A percentile compares a stretch with the other conserved stretches of the same genome.
phyloP scores from a whole-genome alignment of 2,888 invertebrate genomes.

The Bibio marci region DNA sequence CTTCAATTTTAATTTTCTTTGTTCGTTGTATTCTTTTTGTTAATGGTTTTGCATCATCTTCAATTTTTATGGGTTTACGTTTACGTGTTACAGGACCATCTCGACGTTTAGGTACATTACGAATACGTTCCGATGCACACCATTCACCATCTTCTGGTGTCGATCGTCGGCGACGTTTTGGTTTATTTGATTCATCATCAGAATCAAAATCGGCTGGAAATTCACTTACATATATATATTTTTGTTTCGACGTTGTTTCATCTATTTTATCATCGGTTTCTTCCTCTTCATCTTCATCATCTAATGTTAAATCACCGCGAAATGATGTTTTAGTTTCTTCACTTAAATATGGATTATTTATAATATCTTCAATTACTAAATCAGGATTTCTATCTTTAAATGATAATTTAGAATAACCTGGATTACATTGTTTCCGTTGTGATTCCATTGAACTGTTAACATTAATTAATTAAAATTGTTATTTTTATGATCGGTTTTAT shows the following conservation, averaged over 20 bases:
- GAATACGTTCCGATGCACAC: too few species aligned
- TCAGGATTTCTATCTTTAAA: conserved; percentile 30
- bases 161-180: too few species aligned
- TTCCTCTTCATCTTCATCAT: conserved; percentile 21
- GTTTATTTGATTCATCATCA: too few species aligned
- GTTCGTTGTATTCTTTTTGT: not conserved
- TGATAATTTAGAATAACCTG: conserved; percentile 25
- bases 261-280: too few species aligned
- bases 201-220: too few species aligned
- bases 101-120: too few species aligned
- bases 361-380: conserved; percentile 28
- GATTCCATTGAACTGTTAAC: conserved; percentile 18
- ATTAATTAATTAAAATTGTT: not conserved
- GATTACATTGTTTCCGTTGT: conserved; percentile 29
- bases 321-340: conserved; percentile 29
- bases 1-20: not conserved
- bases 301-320: conserved; percentile 24
- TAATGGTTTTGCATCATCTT: not conserved
- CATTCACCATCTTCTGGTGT: too few species aligned
- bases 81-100: too few species aligned
- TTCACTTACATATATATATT: too few species aligned
- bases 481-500: too few species aligned
- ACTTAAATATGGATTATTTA: conserved; percentile 28
- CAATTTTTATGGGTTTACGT: not conserved
- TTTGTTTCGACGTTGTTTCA: too few species aligned